These are phyloP conservation scores for Coleophora deauratella DNA, from an alignment of 2,888 invertebrate species.

Conservation along the genomic window DNA sequence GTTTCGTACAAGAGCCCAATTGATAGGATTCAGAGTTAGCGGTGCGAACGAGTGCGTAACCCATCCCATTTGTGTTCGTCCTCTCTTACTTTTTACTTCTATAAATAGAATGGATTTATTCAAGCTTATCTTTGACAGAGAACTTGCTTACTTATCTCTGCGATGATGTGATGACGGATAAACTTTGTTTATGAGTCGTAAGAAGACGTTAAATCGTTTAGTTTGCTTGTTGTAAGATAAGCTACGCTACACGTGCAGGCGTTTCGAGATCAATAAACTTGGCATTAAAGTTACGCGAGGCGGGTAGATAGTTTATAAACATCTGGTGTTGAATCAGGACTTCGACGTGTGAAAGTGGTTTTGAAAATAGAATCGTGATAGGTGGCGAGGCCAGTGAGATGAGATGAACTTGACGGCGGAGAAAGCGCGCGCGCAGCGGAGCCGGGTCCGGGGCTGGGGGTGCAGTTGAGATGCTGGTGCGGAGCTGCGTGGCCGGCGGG, in stretches of 20 bases:
- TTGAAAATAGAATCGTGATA: not conserved
- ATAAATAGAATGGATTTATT: slow-evolving; percentile 9
- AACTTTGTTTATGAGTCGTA: too few relatives aligned
- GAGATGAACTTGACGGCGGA: slow-evolving; percentile 20
- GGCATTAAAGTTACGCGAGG: too few relatives aligned
- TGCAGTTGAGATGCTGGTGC: slow-evolving; percentile 56
- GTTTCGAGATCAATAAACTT: too few relatives aligned
- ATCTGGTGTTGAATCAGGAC: not conserved
- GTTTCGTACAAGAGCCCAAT: too few relatives aligned
- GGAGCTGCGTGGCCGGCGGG: slow-evolving; percentile 46
- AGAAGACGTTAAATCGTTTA: too few relatives aligned
- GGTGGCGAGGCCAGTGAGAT: too few relatives aligned
- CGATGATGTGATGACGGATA: slow-evolving; percentile 16
- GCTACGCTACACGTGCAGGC: too few relatives aligned
- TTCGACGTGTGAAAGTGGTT: slow-evolving; percentile 1
- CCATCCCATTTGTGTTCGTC: too few relatives aligned
- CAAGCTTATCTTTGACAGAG: slow-evolving; percentile 43
- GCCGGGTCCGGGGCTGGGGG: slow-evolving; percentile 40
- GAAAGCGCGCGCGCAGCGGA: slow-evolving; percentile 20
- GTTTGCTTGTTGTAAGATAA: too few relatives aligned
- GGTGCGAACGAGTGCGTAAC: not conserved
- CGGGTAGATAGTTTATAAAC: too few relatives aligned
- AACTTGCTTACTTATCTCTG: slow-evolving; percentile 36
- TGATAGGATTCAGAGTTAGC: not conserved
- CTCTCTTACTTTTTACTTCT: not conserved